These are phyloP conservation scores for Nomada fucata DNA, from an alignment of 2,888 invertebrate genomes.

Conservation along the genomic window DNA sequence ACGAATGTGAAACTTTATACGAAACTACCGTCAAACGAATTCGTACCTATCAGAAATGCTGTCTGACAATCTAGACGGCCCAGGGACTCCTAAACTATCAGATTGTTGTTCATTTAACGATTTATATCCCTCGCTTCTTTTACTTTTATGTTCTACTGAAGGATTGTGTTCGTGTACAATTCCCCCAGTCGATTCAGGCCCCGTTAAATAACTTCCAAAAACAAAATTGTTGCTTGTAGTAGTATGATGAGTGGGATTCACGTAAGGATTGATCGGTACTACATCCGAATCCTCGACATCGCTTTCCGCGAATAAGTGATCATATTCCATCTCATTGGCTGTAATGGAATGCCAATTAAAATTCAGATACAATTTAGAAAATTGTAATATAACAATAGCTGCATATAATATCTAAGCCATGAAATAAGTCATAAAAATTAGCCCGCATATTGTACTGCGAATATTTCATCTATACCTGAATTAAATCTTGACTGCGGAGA, in stretches of 20 bases:
- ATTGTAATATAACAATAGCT: neutral
- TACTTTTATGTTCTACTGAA: conserved; percentile 67
- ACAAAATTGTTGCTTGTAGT: conserved; percentile 71
- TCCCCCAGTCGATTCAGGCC: conserved; percentile 63
- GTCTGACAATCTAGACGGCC: conserved; percentile 80
- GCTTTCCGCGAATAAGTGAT: conserved; percentile 88
- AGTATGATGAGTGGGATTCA: conserved; percentile 71
- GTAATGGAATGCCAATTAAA: conserved; percentile 5
- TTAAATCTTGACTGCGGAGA: conserved; percentile 81
- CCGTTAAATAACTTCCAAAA: conserved; percentile 72
- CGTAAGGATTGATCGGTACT: conserved; percentile 74
- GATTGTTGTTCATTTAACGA: conserved; percentile 66
- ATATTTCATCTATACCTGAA: conserved; percentile 72
- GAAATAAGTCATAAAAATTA: neutral
- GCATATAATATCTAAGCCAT: neutral
- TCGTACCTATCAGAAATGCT: conserved; percentile 78
- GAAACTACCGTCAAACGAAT: neutral
- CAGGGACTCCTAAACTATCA: conserved; percentile 76
- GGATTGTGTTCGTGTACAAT: conserved; percentile 69
- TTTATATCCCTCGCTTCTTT: conserved; percentile 70
- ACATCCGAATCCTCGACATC: conserved; percentile 86
- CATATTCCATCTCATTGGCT: conserved; percentile 88
- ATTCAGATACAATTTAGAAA: neutral
- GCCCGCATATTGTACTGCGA: neutral
- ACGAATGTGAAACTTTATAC: neutral